These are phyloP conservation scores for Prionailurus bengalensis DNA, from an alignment of 2,113 vertebrate genomes.

Conservation along the genomic window DNA sequence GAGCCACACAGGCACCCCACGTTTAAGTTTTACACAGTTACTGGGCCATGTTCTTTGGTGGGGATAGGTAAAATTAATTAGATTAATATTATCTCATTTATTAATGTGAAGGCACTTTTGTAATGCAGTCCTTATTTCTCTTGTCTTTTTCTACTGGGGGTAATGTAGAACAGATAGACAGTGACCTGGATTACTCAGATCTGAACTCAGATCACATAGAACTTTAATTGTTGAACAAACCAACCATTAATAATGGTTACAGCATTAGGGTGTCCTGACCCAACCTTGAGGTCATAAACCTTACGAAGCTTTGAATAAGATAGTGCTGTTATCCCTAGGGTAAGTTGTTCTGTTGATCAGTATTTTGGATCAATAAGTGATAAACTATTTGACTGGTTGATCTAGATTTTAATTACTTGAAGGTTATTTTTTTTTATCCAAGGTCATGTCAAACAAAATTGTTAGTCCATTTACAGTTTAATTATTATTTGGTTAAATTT, in stretches of 20 bases:
- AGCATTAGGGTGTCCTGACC: constrained; percentile 57
- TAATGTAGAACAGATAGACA: constrained; percentile 36
- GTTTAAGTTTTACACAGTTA: not conserved
- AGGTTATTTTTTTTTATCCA: constrained; percentile 54
- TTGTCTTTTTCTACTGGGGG: not conserved
- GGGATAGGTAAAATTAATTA: too few relatives aligned
- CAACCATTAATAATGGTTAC: not conserved
- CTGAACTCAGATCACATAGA: constrained; percentile 63
- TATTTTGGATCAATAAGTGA: not conserved
- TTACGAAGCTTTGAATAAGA: not conserved
- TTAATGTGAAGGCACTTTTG: not conserved
- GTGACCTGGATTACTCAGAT: constrained; percentile 50
- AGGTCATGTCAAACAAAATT: constrained; percentile 77
- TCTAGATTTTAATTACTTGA: not conserved
- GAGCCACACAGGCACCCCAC: too few relatives aligned
- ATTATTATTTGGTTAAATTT: not conserved
- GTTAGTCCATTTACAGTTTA: not conserved
- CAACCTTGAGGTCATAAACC: constrained; percentile 21
- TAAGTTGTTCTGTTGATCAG: not conserved
- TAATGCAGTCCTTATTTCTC: not conserved
- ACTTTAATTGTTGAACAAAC: constrained; percentile 71
- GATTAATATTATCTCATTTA: not conserved
- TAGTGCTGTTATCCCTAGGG: not conserved
- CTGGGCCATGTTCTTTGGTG: not conserved
- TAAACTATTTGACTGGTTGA: not conserved